Base-by-base conservation (phyloP, 2,113 vertebrate genomes). In the Pseudonaja textilis region DNA sequence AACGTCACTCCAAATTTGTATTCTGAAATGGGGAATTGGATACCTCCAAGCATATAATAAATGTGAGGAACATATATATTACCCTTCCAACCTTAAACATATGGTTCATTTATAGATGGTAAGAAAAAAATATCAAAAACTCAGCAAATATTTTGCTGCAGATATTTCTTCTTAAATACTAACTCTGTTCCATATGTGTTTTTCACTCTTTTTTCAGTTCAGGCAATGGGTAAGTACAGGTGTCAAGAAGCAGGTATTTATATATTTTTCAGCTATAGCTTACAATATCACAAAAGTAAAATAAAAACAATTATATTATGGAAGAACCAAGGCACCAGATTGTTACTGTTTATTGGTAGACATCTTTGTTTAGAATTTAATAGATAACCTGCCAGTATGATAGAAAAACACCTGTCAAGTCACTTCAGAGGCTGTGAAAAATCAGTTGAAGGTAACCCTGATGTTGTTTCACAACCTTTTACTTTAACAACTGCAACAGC, bases 331-430 rank as follows among this genome's bases (percentile, higher is more conserved):
- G 94, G 87, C 94, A 90, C 94, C 55, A 85, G 42, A 45, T 39
- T 64, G 55, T 57, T 9, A 26, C 59, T 94, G 59, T 25, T 94
- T 94, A 64, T 64, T 92, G 94, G 45, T 92, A 95, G 92, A 94
- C 29, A 92, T 93, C 85, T 90, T 95, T 88, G 85, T 93, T 87
- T 91, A 89, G 94, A 95, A 88, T 91, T 95, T 42, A 87, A 87
- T 94, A 91, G 95, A 91, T 92, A 94, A 90, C 61, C 93, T 93
- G 91, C 92, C 87, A 94, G 81, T 85, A 39, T 88, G 81, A 50
- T 86, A 88, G 88, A 86, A 74, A 86, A 39, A 0, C 26, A 26
- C 9, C 52, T 90, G 87, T 86, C 93, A 92, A 56, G 12, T 3
- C 39, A 45, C 91, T 81, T 57, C 88, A 91, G 3, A 52, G 25